phyloP scores from a whole-genome alignment of 2,888 invertebrate genomes.

The Lasioglossum lativentre region DNA sequence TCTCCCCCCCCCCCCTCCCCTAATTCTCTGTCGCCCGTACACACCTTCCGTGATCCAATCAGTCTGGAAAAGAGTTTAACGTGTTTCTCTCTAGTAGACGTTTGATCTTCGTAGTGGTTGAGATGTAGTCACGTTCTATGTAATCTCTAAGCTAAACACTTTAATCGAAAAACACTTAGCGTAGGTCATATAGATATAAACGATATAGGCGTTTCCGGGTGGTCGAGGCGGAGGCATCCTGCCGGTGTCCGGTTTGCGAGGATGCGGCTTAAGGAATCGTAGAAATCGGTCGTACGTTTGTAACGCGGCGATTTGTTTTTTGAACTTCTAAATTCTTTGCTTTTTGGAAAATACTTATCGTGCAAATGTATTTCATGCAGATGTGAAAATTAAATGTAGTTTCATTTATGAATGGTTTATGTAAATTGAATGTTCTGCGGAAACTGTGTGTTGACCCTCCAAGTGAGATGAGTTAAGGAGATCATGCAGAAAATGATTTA shows the following conservation, averaged over 20 bases:
- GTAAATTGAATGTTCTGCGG: not conserved
- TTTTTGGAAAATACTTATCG: not conserved
- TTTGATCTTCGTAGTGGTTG: constrained; percentile 79
- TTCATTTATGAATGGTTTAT: not conserved
- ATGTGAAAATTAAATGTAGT: not conserved
- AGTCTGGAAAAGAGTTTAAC: constrained; percentile 75
- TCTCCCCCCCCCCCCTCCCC: constrained; percentile 39
- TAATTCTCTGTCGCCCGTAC: constrained; percentile 41
- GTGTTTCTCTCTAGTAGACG: constrained; percentile 81
- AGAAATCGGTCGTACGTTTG: not conserved
- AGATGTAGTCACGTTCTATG: constrained; percentile 81
- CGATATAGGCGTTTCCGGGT: constrained; percentile 76
- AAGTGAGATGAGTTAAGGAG: not conserved
- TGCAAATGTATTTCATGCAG: not conserved
- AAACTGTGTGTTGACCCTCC: not conserved
- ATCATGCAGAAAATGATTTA: not conserved
- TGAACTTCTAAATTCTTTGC: not conserved
- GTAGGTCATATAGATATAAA: constrained; percentile 79
- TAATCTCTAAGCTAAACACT: constrained; percentile 82
- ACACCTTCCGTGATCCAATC: constrained; percentile 33
- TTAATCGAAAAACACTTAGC: constrained; percentile 81
- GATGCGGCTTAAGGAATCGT: not conserved
- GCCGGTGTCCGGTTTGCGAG: constrained; percentile 27
- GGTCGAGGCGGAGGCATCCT: constrained; percentile 64
- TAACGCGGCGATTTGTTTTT: not conserved